Base-by-base conservation (phyloP, 2,797 vertebrate genomes). In the Cyprinodon diabolis region DNA sequence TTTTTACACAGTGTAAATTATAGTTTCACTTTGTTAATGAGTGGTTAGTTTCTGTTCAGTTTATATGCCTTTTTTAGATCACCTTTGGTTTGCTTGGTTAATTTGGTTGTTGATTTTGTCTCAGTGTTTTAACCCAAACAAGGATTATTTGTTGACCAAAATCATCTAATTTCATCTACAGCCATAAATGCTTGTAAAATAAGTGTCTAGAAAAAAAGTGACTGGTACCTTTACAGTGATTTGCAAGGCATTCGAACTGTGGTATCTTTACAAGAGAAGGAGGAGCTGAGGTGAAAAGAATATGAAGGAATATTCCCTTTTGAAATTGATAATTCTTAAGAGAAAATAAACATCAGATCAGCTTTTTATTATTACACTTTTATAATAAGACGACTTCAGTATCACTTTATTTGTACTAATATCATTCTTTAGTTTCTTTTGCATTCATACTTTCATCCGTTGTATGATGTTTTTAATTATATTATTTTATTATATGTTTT, bases 41-140 rank as follows among this genome's bases (percentile, higher is more conserved):
- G 10, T 57, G 0, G 13, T 8, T 54, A 21, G 19, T 65, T 40
- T 45, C 6, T 30, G 2, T 30, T 30, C 30, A 2, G 30, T 2
- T 30, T 30, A 30, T 30, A 30, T 30, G 30, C 30, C 30, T 30
- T 30, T 30, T 69, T 43, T 13, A 6, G 7, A n/a, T 75, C 67
- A 80, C 79, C 74, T 85, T 80, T 25, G 30, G 0, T 74, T 7
- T 54, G 0, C 55, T 51, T n/a, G 21, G 10, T 69, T 52, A 2
- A 12, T 40, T 11, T 25, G 4, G 0, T 45, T 0, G 10, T 1
- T 35, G 13, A 6, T 5, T 63, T 13, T 69, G 52, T 43, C n/a
- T 15, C 35, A 69, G 37, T 1, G 6, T 62, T 30, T 62, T 37
- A 37, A 62, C 19, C 8, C 6, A 5, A 8, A 65, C 25, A 56